Evolutionary conservation across 2,113 vertebrate species (phyloP).

Genomic region (Embiotoca jacksoni): DNA sequence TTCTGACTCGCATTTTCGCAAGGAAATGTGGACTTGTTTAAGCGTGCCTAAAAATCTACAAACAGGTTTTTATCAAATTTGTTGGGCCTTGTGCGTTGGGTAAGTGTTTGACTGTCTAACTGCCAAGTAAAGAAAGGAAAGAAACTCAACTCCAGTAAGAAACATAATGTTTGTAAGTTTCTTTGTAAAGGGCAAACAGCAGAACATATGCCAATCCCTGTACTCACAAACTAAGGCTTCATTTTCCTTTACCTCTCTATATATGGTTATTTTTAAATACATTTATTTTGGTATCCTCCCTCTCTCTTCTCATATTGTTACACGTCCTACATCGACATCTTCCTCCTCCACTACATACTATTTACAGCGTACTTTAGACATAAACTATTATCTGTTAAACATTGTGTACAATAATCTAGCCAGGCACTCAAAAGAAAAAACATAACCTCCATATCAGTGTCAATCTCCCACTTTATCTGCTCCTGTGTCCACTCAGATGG

Average conservation of each 20-base stretch:
- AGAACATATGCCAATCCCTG: too few relatives aligned
- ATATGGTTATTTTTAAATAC: too few relatives aligned
- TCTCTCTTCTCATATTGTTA: background rate
- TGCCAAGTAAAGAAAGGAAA: background rate
- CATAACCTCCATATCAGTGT: slow-evolving; percentile 3
- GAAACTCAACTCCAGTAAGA: too few relatives aligned
- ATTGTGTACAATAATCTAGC: background rate
- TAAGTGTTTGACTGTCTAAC: background rate
- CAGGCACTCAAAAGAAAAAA: slow-evolving; percentile 7
- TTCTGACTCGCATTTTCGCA: background rate
- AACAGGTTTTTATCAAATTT: too few relatives aligned
- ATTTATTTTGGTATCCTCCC: too few relatives aligned
- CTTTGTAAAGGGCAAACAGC: too few relatives aligned
- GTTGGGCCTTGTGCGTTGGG: background rate
- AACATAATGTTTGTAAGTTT: too few relatives aligned
- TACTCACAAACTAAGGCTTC: too few relatives aligned
- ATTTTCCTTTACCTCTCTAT: too few relatives aligned
- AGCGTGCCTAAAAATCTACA: background rate
- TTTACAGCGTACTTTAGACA: background rate
- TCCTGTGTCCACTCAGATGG: slow-evolving; percentile 18
- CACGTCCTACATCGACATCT: background rate
- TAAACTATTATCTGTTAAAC: background rate
- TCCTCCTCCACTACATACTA: background rate
- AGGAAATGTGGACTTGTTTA: background rate
- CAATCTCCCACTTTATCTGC: slow-evolving; percentile 24